Evolutionary conservation across 1,140 invertebrate genomes (phyloP), one percentile per base, ranked within the genome.

Genomic region (Danaus melanippus): DNA sequence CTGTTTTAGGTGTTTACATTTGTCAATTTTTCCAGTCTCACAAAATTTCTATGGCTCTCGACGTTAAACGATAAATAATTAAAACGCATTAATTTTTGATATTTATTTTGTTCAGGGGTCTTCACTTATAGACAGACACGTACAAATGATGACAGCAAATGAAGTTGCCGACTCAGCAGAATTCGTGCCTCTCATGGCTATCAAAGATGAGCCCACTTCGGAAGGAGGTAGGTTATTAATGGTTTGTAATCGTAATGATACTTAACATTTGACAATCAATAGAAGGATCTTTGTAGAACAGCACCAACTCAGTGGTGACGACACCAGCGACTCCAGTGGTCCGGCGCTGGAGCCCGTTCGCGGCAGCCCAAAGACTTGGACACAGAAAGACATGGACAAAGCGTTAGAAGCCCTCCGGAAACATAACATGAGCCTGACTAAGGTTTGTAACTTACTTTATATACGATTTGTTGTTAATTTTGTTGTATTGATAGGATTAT

Each of bases 371-470:
- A 96, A 96, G 82, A 93, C 92, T 41, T 96, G 94, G 94, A 94
- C 93, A 9, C 93, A 94, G 76, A 92, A 93, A 68, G 94, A 96
- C 84, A 96, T 96, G 94, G 94, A 96, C 61, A 91, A 91, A 60
- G 95, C 95, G 42, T 87, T 96, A 62, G 94, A 96, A 62, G 94
- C 94, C 10, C 88, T 96, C 53, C 88, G 94, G 70, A 93, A 92
- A 74, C 93, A 95, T 69, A 92, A 93, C 66, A 95, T 96, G 94
- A 95, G 93, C 71, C 89, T 96, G 52, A 96, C 94, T 45, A 95
- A 95, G 89, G 93, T 10, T 9, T 8, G 41, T 11, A 42, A 32
- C n/a, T 17, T 44, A 12, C 15, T 45, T 47, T 47, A 12, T 1
- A 10, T 4, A 11, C 12, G 46, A 47, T 12, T 47, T 47, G 39